Percentiles rank a stretch among this genome's conserved stretches.
These are phyloP conservation scores for Onychostruthus taczanowskii DNA, from an alignment of 2,113 vertebrate genomes.

Conservation along the genomic window DNA sequence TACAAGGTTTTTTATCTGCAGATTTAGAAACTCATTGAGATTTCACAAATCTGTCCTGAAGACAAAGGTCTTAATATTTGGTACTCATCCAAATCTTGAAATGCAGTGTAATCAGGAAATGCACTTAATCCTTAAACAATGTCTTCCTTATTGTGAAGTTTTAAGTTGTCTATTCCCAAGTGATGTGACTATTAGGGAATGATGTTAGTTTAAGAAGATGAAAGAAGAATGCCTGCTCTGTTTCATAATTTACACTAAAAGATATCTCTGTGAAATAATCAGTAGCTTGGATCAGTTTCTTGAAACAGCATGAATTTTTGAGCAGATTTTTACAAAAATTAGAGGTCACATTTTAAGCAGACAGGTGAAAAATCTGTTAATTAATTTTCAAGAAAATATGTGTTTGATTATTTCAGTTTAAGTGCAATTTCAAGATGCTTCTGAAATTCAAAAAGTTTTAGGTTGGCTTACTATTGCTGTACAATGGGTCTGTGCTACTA, in stretches of 20 bases:
- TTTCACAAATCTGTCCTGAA: background rate
- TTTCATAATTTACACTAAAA: background rate
- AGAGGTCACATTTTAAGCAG: background rate
- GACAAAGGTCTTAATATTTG: slow-evolving; percentile 20
- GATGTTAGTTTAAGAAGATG: background rate
- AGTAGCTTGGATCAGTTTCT: background rate
- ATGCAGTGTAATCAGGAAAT: background rate
- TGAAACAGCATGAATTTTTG: background rate
- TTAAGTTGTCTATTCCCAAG: background rate
- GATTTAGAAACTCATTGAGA: slow-evolving; percentile 13
- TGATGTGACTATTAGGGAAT: background rate
- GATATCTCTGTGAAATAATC: background rate
- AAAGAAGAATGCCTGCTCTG: background rate
- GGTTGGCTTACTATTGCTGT: background rate
- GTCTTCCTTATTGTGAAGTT: background rate
- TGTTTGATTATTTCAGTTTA: background rate
- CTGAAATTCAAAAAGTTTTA: background rate
- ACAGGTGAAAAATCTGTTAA: background rate
- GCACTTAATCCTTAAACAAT: background rate
- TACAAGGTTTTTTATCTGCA: slow-evolving; percentile 6
- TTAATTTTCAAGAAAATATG: background rate
- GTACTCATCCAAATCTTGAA: background rate
- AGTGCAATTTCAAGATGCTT: background rate
- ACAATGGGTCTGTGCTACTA: background rate
- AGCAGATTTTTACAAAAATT: background rate